These are phyloP conservation scores for Aldrovandia affinis DNA, from an alignment of 2,797 vertebrate species.

Conservation along the genomic window DNA sequence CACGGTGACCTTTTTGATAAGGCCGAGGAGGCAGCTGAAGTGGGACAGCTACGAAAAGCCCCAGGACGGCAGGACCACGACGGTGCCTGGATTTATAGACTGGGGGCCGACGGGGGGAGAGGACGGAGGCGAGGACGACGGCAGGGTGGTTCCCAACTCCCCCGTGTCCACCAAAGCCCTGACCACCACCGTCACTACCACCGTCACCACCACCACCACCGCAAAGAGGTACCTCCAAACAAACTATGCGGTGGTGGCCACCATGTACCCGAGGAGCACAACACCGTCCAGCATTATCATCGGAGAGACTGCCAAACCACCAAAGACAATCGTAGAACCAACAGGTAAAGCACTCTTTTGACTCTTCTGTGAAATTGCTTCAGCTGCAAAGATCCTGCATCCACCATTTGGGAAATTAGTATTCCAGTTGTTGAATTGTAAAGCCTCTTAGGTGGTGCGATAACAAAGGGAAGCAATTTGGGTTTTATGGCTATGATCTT, in stretches of 20 bases:
- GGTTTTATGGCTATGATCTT: constrained; percentile 17
- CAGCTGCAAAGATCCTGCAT: constrained; percentile 18
- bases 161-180: constrained; percentile 68
- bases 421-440: not conserved
- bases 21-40: constrained; percentile 75
- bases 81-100: constrained; percentile 80
- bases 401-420: not conserved
- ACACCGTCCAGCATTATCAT: constrained; percentile 66
- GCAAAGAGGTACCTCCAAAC: constrained; percentile 68
- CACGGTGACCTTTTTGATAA: constrained; percentile 61
- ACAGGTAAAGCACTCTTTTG: constrained; percentile 66
- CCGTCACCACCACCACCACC: constrained; percentile 62
- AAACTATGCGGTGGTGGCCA: constrained; percentile 72
- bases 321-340: constrained; percentile 75
- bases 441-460: not conserved
- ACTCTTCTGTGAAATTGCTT: constrained; percentile 13
- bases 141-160: constrained; percentile 62
- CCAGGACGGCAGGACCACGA: constrained; percentile 78
- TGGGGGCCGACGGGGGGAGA: constrained; percentile 81
- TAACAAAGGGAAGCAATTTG: constrained; percentile 14
- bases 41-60: constrained; percentile 71
- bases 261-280: constrained; percentile 74
- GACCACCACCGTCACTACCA: constrained; percentile 63
- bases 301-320: constrained; percentile 75
- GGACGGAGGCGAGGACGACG: constrained; percentile 64